Evolutionary conservation across 2,113 vertebrate species (phyloP), one percentile per base, ranked within the genome.

Genomic region (Zingel zingel): DNA sequence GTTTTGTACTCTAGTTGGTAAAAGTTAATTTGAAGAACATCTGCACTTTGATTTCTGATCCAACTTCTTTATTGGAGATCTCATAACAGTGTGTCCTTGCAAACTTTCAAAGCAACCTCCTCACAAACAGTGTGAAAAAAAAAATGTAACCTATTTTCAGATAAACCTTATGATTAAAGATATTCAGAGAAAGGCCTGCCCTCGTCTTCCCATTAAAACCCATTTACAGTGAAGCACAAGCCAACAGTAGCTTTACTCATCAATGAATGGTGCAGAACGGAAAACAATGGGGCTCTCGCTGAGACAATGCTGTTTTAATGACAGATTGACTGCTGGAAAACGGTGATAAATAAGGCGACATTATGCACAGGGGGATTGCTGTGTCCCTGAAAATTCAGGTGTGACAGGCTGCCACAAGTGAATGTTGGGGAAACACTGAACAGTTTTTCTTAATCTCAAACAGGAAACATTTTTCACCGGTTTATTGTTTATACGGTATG

Each of bases 221-320:
- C 18, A 25, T 45, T 5, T 15, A 19, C 77, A 54, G 58, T 33
- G 64, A 63, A 63, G 33, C 61, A 67, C 68, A 53, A 43, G 25
- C 27, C 15, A 19, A 11, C 66, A 5, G 63, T 58, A 25, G 23
- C 50, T 70, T 57, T 53, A 30, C 54, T 36, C 83, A 70, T 51
- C 4, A 43, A 82, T 64, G 45, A 85, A 54, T 21, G 9, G 13
- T 2, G 5, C 36, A 23, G 62, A 66, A 47, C 51, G 64, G 48
- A 56, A 79, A 70, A 90, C 84, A 90, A 86, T 79, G 59, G 75
- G 23, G 47, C 73, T 39, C 78, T 62, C 12, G 9, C 27, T 48
- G 53, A 75, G 65, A 85, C 82, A 63, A 71, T 57, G 56, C 1
- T n/a, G 21, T 21, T 36, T 73, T 61, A 64, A 75, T 65, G 61